Percentiles rank a stretch among this genome's conserved stretches.
These are phyloP conservation scores for Pomacea maculata DNA, from an alignment of 1,140 invertebrate species.

Conservation along the genomic window DNA sequence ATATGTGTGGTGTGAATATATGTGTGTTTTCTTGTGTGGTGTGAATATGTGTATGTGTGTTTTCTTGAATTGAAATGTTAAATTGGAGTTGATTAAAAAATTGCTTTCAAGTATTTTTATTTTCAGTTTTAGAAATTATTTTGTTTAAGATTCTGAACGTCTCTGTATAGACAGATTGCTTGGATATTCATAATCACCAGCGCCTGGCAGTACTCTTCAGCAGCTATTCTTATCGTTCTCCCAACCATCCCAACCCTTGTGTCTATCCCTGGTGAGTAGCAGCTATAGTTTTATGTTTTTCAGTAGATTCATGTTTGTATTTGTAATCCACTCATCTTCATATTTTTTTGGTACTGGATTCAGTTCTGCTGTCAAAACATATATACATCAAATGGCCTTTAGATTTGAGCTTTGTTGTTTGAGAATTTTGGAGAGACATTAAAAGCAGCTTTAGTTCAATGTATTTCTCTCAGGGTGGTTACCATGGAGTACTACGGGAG, in stretches of 20 bases:
- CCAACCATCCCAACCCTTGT: slow-evolving; percentile 86
- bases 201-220: slow-evolving; percentile 89
- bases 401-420: too few relatives aligned
- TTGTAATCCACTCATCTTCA: slow-evolving; percentile 64
- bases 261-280: slow-evolving; percentile 83
- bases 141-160: not conserved
- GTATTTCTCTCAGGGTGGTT: slow-evolving; percentile 74
- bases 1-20: not conserved
- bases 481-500: slow-evolving; percentile 94
- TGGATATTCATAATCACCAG: slow-evolving; percentile 90
- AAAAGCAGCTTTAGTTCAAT: not conserved
- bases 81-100: not conserved
- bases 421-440: too few relatives aligned
- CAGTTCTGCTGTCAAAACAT: too few relatives aligned
- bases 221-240: slow-evolving; percentile 84
- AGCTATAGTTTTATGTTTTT: not conserved
- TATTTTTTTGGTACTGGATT: too few relatives aligned
- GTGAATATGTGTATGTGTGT: too few relatives aligned
- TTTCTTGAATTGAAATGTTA: too few relatives aligned
- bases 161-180: slow-evolving; percentile 74
- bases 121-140: not conserved
- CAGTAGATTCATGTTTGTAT: not conserved
- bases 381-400: too few relatives aligned
- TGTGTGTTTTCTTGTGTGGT: too few relatives aligned
- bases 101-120: not conserved